Conservation (phyloP, 1,140 invertebrate species). For the Drosophila kanapiae region DNA sequence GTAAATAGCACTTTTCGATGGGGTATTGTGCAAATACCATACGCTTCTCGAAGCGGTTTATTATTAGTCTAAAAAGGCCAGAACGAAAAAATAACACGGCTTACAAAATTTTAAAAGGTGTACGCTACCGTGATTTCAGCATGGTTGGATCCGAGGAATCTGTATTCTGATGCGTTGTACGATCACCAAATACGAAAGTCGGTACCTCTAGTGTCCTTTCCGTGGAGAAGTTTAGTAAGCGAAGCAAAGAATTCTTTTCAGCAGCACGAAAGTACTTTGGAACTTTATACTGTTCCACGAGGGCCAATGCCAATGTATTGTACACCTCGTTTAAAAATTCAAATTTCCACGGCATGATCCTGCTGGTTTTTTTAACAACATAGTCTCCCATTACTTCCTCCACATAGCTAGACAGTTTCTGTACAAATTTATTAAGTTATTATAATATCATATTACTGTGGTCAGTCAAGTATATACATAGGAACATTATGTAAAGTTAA, state of each 20-base stretch:
- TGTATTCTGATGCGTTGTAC: constrained; percentile 61
- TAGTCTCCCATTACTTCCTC: constrained; percentile 81
- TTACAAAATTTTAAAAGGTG: not conserved
- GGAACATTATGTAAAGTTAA: no score
- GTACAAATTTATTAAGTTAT: not conserved
- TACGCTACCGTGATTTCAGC: constrained; percentile 39
- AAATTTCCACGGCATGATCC: constrained; percentile 81
- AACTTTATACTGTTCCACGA: constrained; percentile 60
- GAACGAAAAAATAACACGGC: not conserved
- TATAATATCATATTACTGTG: not conserved
- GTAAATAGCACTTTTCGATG: constrained; percentile 75
- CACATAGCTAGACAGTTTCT: constrained; percentile 63
- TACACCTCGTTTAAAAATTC: constrained; percentile 81
- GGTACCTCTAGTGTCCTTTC: constrained; percentile 57
- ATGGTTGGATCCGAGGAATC: constrained; percentile 40
- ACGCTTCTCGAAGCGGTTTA: constrained; percentile 57
- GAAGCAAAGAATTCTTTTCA: constrained; percentile 36
- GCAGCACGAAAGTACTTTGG: constrained; percentile 21
- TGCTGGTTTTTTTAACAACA: constrained; percentile 68
- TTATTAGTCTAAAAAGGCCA: constrained; percentile 35
- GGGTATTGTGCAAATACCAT: constrained; percentile 68
- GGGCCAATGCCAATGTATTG: constrained; percentile 71
- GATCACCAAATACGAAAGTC: constrained; percentile 72
- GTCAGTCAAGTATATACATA: no score
- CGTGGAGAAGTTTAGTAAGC: constrained; percentile 45